Conservation (phyloP, 2,888 invertebrate genomes). For the Idaea straminata region DNA sequence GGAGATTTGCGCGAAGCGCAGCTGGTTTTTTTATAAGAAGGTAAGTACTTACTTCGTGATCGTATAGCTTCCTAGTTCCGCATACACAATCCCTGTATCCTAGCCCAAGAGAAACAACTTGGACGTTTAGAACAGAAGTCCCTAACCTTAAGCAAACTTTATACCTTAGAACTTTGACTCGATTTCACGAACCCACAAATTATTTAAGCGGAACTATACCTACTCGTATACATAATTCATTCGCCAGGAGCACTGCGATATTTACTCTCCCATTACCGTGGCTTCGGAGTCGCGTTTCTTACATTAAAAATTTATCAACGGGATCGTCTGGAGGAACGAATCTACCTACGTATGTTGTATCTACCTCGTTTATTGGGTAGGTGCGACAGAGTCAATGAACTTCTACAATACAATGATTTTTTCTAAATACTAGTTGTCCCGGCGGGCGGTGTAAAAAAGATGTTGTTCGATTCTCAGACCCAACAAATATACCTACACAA, state of each 20-base stretch:
- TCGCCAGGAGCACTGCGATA: conserved; percentile 66
- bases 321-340: conserved; percentile 37
- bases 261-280: conserved; percentile 70
- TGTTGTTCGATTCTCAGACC: too few species aligned
- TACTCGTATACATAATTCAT: conserved; percentile 61
- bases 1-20: too few species aligned
- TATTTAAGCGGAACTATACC: conserved; percentile 24
- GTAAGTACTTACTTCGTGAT: background rate
- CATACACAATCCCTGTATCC: background rate
- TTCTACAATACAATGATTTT: conserved; percentile 6
- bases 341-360: background rate
- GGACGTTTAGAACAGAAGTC: background rate
- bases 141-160: background rate
- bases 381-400: background rate
- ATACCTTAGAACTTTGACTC: conserved; percentile 6
- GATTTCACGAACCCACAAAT: conserved; percentile 43
- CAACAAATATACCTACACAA: too few species aligned
- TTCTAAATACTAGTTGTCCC: too few species aligned
- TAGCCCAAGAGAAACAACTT: conserved; percentile 2
- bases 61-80: background rate
- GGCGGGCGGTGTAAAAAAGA: too few species aligned
- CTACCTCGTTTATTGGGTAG: conserved; percentile 7
- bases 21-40: too few species aligned
- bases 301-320: conserved; percentile 64
- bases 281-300: conserved; percentile 60